Evolutionary conservation across 2,113 vertebrate genomes (phyloP), one percentile per base, ranked within the genome.

Genomic region (Bostrychus sinensis): DNA sequence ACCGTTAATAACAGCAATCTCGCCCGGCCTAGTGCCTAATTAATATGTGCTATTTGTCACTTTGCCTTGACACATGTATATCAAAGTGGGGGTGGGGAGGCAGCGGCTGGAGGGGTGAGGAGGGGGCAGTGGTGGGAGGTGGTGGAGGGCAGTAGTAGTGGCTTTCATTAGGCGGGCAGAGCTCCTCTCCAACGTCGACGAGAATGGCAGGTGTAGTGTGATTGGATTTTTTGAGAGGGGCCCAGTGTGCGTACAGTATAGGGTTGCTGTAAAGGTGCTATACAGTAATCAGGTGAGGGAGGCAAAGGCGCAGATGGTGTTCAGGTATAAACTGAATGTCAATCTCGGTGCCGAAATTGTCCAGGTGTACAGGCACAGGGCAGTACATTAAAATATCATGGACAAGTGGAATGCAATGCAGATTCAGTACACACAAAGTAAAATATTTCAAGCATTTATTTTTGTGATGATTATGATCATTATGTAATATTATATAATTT

Each of bases 21-120:
- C 91, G 93, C 95, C 94, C 93, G 92, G 94, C 94, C 94, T 96
- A 96, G 94, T 94, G 94, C 94, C 96, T 98, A 97, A 98, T 98
- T 98, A 98, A 98, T 98, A 97, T 94, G 95, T 97, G 95, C 95
- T 96, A 98, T 98, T 98, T 98, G 96, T 98, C 96, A 97, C 94
- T 92, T 93, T 94, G 94, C 93, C 93, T 94, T 97, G 96, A 97
- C 96, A 97, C 94, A 94, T 96, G 94, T 95, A 95, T 96, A 94
- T 96, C 95, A 96, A 94, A 94, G 88, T 93, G 93, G 92, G 90
- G 87, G 90, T 66, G 61, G 82, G 78, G 57, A 77, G 81, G 25
- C 48, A 71, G 80, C 13, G 75, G 77, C 74, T 85, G 72, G 56
- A 72, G 69, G 51, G 69, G 69, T 67, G 79, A 82, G 83, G 77